Percentiles rank a stretch among this genome's conserved stretches.
Conservation (phyloP, 1,140 invertebrate species). For the Drosophila busckii region DNA sequence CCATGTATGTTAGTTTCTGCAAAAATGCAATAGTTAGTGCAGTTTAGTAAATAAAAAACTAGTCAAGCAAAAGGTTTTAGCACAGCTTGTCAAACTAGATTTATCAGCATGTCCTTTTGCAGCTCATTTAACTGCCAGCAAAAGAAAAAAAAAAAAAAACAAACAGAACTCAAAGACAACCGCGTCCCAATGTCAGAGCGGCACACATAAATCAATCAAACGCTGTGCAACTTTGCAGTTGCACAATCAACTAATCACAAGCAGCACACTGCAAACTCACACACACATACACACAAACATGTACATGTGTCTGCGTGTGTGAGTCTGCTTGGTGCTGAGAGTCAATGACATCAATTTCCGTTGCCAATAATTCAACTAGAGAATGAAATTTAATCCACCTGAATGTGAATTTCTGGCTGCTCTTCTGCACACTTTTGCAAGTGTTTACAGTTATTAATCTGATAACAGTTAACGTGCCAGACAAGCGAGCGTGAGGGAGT, state of each 20-base stretch:
- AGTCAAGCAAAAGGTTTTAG: too few species aligned
- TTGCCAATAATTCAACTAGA: constrained; percentile 67
- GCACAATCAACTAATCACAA: constrained; percentile 43
- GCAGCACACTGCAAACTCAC: constrained; percentile 17
- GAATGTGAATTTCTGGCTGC: neutral
- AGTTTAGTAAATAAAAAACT: too few species aligned
- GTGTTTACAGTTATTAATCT: constrained; percentile 72
- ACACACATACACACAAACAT: constrained; percentile 5
- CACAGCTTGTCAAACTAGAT: too few species aligned
- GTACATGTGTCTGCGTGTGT: constrained; percentile 18
- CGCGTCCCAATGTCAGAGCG: neutral
- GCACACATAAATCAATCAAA: constrained; percentile 41
- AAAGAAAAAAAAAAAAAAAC: neutral
- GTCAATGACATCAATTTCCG: constrained; percentile 68
- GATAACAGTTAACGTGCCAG: constrained; percentile 59
- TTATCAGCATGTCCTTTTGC: constrained; percentile 7
- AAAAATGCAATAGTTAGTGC: too few species aligned
- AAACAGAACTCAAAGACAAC: neutral
- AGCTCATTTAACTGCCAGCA: constrained; percentile 23
- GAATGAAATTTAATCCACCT: constrained; percentile 60
- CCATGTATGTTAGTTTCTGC: too few species aligned
- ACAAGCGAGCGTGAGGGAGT: neutral
- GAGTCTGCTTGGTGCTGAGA: constrained; percentile 31
- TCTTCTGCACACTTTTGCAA: constrained; percentile 27
- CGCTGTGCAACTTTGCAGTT: constrained; percentile 17